A percentile compares a stretch with the other conserved stretches of the same genome.
Conservation (phyloP, 2,888 invertebrate genomes). For the Flexamia atlantica region DNA sequence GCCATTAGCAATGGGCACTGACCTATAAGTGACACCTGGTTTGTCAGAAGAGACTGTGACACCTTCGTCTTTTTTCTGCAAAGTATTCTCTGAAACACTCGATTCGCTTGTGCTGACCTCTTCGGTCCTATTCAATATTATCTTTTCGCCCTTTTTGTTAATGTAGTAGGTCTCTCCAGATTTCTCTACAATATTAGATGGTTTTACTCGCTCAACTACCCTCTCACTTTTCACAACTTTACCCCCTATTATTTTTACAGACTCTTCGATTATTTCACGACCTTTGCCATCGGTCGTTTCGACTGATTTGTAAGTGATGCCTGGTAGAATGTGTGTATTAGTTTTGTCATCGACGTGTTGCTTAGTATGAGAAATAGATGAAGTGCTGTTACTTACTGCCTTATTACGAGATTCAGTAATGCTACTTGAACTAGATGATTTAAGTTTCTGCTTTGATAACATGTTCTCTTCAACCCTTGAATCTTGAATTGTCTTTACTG, state of each 20-base stretch:
- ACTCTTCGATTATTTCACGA: conserved; percentile 41
- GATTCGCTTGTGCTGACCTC: neutral
- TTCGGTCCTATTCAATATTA: conserved; percentile 17
- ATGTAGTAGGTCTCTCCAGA: conserved; percentile 8
- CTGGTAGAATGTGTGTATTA: neutral
- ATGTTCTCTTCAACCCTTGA: neutral
- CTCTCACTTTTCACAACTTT: conserved; percentile 65
- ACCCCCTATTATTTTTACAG: conserved; percentile 67
- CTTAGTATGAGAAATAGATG: neutral
- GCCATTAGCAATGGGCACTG: conserved; percentile 7
- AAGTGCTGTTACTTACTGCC: neutral
- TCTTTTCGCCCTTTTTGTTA: conserved; percentile 27
- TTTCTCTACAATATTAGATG: neutral
- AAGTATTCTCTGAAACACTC: neutral
- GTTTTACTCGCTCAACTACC: neutral
- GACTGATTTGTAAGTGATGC: neutral
- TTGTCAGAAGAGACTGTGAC: neutral
- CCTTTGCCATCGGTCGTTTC: conserved; percentile 7
- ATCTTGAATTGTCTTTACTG: neutral
- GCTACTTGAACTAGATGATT: conserved; percentile 23
- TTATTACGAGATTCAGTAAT: conserved; percentile 17
- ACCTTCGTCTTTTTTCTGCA: neutral
- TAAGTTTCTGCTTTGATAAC: neutral
- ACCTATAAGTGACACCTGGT: neutral
- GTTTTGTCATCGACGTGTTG: neutral